phyloP scores from a whole-genome alignment of 2,797 vertebrate genomes.

The Onychomys arenicola region DNA sequence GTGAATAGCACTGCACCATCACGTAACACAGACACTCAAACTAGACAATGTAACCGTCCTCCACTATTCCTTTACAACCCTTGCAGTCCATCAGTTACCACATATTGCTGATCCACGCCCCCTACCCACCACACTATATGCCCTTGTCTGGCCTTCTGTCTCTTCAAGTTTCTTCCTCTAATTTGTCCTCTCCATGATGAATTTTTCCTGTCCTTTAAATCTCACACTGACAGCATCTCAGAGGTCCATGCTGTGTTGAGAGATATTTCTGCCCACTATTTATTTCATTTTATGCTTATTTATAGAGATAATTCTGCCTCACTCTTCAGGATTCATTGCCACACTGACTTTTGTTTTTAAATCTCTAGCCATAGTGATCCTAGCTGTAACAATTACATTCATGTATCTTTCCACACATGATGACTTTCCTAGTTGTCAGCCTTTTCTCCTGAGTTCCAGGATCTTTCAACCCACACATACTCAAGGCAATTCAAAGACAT shows the following conservation, averaged over 20 bases:
- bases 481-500: not conserved
- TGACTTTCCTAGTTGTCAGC: not conserved
- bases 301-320: not conserved
- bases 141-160: not conserved
- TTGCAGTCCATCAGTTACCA: fast-evolving
- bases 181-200: not conserved
- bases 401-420: not conserved
- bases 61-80: fast-evolving
- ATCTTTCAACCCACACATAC: not conserved
- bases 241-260: not conserved
- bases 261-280: not conserved
- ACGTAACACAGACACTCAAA: not conserved
- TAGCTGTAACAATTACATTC: not conserved
- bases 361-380: not conserved
- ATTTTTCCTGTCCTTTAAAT: not conserved
- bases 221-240: not conserved
- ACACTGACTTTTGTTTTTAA: not conserved
- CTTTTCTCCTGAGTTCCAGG: not conserved
- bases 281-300: not conserved
- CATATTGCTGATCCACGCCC: fast-evolving
- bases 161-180: not conserved
- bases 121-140: fast-evolving
- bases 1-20: not conserved
- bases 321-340: not conserved
- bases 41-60: not conserved